These are phyloP conservation scores for Chrysopilus asiliformis DNA, from an alignment of 2,888 invertebrate genomes.

Conservation along the genomic window DNA sequence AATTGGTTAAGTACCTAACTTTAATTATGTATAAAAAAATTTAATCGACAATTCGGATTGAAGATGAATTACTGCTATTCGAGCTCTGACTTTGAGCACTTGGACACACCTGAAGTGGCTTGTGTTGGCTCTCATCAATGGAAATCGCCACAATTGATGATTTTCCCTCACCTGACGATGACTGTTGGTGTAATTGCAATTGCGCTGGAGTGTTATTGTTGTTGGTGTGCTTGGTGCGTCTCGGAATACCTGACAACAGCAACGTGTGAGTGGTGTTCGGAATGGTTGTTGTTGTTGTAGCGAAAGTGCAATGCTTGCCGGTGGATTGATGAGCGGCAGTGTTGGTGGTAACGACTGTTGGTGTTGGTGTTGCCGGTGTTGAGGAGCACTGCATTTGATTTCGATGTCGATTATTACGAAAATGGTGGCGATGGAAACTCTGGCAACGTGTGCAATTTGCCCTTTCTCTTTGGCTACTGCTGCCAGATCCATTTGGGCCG, in stretches of 20 bases:
- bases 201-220: background rate
- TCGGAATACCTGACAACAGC: background rate
- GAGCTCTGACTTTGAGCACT: slow-evolving; percentile 17
- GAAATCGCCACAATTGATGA: too few relatives aligned
- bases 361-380: slow-evolving; percentile 12
- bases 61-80: slow-evolving; percentile 17
- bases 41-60: slow-evolving; percentile 17
- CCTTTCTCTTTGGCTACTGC: slow-evolving; percentile 7
- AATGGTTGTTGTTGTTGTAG: slow-evolving; percentile 25
- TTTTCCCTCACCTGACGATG: slow-evolving; percentile 3
- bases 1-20: too few relatives aligned
- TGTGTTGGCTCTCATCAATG: slow-evolving; percentile 5
- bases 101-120: slow-evolving; percentile 11
- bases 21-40: too few relatives aligned
- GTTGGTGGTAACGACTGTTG: slow-evolving; percentile 17
- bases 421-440: slow-evolving; percentile 33
- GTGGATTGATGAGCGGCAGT: slow-evolving; percentile 12
- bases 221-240: background rate
- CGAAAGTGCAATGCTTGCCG: slow-evolving; percentile 30
- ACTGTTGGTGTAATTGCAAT: too few relatives aligned
- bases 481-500: slow-evolving; percentile 21
- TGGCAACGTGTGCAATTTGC: slow-evolving; percentile 27
- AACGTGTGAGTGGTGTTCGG: slow-evolving; percentile 13
- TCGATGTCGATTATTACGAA: slow-evolving; percentile 28
- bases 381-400: slow-evolving; percentile 12